Evolutionary conservation across 2,113 vertebrate species (phyloP).

Genomic region (Lagopus leucura): DNA sequence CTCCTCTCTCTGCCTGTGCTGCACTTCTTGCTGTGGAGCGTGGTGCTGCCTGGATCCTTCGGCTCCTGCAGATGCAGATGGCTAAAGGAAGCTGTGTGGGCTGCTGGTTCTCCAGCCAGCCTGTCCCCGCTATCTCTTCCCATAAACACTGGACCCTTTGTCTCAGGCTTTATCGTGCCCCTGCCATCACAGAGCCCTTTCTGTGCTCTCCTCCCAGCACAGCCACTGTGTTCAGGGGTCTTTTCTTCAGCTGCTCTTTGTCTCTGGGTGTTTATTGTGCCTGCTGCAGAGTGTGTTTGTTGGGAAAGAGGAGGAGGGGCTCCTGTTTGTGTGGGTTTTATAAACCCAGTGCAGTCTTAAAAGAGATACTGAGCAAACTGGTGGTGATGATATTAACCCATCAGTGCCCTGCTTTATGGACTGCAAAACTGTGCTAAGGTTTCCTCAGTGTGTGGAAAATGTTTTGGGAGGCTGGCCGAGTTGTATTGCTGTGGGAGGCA

Average conservation of each 20-base stretch:
- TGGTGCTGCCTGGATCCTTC: not conserved
- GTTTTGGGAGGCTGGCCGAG: not conserved
- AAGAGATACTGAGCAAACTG: constrained; percentile 66
- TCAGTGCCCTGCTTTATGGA: not conserved
- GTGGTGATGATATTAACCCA: constrained; percentile 47
- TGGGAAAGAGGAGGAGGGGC: constrained; percentile 51
- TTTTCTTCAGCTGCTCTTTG: constrained; percentile 67
- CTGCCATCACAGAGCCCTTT: constrained; percentile 57
- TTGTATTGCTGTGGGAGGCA: not conserved
- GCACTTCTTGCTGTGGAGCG: not conserved
- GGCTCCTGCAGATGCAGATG: constrained; percentile 62
- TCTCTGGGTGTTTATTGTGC: constrained; percentile 48
- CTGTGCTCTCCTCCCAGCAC: constrained; percentile 59
- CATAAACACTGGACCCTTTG: constrained; percentile 71
- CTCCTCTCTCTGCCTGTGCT: accelerated
- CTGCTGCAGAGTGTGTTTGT: constrained; percentile 43
- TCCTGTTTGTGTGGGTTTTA: constrained; percentile 61
- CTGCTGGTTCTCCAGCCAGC: not conserved
- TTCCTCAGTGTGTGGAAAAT: not conserved
- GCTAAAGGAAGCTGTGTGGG: constrained; percentile 59
- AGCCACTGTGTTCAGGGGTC: constrained; percentile 10
- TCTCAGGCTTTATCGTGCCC: constrained; percentile 64
- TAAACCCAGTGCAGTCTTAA: constrained; percentile 62
- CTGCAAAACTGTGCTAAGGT: not conserved
- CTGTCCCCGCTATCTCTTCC: constrained; percentile 58